Conservation (phyloP, 2,888 invertebrate genomes). For the Tridacna crocea region DNA sequence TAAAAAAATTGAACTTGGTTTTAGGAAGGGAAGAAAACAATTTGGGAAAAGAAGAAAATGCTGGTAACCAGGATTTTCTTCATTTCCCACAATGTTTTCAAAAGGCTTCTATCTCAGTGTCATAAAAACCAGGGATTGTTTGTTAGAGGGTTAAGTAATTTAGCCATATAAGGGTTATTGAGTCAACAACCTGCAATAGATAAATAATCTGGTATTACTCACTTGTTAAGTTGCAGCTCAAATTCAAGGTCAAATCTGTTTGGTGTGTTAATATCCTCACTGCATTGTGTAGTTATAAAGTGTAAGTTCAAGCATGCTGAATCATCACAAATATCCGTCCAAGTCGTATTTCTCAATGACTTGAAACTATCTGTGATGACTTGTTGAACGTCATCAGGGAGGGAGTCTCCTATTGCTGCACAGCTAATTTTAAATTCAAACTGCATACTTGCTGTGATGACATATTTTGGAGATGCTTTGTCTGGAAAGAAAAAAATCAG, state of each 20-base stretch:
- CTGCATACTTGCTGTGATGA: conserved; percentile 14
- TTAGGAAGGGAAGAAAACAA: too few relatives aligned
- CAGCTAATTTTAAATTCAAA: conserved; percentile 4
- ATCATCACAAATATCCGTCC: conserved; percentile 8
- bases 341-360: background rate
- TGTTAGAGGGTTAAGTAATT: too few relatives aligned
- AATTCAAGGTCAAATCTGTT: background rate
- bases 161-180: too few relatives aligned
- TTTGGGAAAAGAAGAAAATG: too few relatives aligned
- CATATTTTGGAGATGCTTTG: conserved; percentile 12
- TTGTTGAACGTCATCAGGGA: background rate
- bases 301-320: background rate
- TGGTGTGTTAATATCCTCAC: background rate
- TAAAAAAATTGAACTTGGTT: too few relatives aligned
- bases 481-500: conserved; percentile 1
- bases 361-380: background rate
- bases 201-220: background rate
- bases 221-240: background rate
- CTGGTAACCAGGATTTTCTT: too few relatives aligned
- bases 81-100: too few relatives aligned
- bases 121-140: too few relatives aligned
- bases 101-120: too few relatives aligned
- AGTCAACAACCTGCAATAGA: too few relatives aligned
- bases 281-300: background rate
- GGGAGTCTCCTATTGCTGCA: background rate